A percentile compares a stretch with the other conserved stretches of the same genome.
These are phyloP conservation scores for Leptodactylus fuscus DNA, from an alignment of 2,113 vertebrate species.

Conservation along the genomic window DNA sequence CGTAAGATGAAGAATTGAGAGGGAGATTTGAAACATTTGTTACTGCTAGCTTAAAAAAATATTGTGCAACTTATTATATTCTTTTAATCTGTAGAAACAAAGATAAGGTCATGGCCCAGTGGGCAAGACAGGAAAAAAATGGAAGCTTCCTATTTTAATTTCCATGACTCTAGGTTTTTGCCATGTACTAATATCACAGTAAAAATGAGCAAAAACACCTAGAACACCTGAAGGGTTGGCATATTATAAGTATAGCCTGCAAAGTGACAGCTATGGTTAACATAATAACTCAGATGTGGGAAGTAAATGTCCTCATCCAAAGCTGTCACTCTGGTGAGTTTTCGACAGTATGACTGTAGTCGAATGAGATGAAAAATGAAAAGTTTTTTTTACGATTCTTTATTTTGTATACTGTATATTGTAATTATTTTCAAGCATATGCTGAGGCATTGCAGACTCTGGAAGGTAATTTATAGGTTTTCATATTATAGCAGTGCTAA, in stretches of 20 bases:
- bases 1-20: slow-evolving; percentile 40
- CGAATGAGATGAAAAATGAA: too few species aligned
- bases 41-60: slow-evolving; percentile 39
- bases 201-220: background rate
- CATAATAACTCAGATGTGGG: background rate
- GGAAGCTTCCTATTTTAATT: too few species aligned
- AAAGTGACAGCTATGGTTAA: background rate
- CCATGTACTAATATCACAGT: background rate
- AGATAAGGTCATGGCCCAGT: slow-evolving; percentile 39
- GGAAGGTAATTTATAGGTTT: background rate
- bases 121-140: slow-evolving; percentile 33
- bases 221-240: too few species aligned
- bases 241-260: background rate
- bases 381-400: too few species aligned
- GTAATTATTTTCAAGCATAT: too few species aligned
- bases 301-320: background rate
- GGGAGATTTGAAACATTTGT: slow-evolving; percentile 45
- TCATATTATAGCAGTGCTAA: background rate
- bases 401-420: too few species aligned
- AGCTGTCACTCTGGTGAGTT: too few species aligned
- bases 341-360: too few species aligned
- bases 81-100: background rate
- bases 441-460: background rate
- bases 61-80: background rate
- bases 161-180: background rate